Percentiles rank a stretch among this genome's conserved stretches.
Conservation (phyloP, 2,888 invertebrate species). For the Polietes domitor region DNA sequence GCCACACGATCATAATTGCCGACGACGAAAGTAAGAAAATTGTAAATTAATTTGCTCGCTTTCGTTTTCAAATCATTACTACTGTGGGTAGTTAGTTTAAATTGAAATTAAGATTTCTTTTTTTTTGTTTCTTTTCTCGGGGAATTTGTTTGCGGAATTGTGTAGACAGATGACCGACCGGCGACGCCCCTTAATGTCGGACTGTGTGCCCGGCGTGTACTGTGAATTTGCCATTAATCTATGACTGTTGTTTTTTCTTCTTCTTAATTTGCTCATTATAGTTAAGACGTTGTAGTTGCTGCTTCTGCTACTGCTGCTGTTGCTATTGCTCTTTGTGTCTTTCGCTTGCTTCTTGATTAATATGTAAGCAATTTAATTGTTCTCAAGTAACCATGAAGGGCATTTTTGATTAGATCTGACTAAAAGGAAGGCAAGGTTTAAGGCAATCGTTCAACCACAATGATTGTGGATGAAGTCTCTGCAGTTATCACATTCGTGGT, state of each 20-base stretch:
- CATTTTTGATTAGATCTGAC: neutral
- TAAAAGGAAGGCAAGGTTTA: neutral
- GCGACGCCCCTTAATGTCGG: neutral
- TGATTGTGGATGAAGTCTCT: neutral
- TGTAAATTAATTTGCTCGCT: slow-evolving; percentile 21
- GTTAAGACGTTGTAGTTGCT: neutral
- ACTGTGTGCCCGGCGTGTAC: neutral
- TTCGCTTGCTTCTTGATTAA: neutral
- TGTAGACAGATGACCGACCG: neutral
- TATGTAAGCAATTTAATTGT: neutral
- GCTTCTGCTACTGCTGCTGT: neutral
- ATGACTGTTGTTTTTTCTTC: no score
- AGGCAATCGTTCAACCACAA: neutral
- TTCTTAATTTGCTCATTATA: neutral
- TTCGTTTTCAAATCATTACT: slow-evolving; percentile 19
- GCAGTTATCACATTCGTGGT: neutral
- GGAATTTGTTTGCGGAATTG: slow-evolving; percentile 6
- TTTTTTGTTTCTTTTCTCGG: neutral
- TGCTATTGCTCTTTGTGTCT: no score
- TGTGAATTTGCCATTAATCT: neutral
- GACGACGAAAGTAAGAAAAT: neutral
- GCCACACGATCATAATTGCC: no score
- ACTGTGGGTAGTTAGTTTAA: neutral
- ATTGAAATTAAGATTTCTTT: slow-evolving; percentile 25
- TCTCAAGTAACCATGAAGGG: slow-evolving; percentile 20